A percentile compares a stretch with the other conserved stretches of the same genome.
phyloP scores from a whole-genome alignment of 2,888 invertebrate species.

The Eupithecia subumbrata region DNA sequence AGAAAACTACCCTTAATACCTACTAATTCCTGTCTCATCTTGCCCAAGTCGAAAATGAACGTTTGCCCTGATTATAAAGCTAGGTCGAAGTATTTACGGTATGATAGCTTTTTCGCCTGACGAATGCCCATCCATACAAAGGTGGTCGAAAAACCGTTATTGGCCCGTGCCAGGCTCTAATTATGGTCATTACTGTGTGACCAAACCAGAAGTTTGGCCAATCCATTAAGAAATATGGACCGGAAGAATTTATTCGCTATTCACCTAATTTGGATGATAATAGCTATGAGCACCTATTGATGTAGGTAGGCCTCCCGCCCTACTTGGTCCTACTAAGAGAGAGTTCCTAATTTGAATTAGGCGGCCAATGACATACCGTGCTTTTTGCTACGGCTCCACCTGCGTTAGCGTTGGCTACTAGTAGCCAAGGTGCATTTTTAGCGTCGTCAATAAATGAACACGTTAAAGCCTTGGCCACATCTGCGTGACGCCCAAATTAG shows the following conservation, averaged over 20 bases:
- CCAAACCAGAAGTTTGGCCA: too few species aligned
- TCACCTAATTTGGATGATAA: slow-evolving; percentile 35
- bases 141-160: slow-evolving; percentile 38
- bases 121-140: slow-evolving; percentile 46
- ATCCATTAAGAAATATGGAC: slow-evolving; percentile 54
- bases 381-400: too few species aligned
- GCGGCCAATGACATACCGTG: background rate
- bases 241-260: slow-evolving; percentile 45
- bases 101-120: slow-evolving; percentile 52
- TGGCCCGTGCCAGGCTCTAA: slow-evolving; percentile 24
- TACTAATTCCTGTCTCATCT: too few species aligned
- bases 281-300: slow-evolving; percentile 2
- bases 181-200: slow-evolving; percentile 39
- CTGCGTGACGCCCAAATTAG: too few species aligned
- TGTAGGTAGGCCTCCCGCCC: background rate
- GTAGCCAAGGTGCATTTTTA: too few species aligned
- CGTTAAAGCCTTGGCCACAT: too few species aligned
- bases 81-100: slow-evolving; percentile 6
- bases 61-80: background rate
- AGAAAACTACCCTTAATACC: too few species aligned
- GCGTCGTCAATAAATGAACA: too few species aligned
- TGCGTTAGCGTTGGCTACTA: too few species aligned
- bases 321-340: background rate
- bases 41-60: background rate
- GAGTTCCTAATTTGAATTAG: background rate